phyloP scores from a whole-genome alignment of 2,113 vertebrate genomes.

The Noturus placidus region DNA sequence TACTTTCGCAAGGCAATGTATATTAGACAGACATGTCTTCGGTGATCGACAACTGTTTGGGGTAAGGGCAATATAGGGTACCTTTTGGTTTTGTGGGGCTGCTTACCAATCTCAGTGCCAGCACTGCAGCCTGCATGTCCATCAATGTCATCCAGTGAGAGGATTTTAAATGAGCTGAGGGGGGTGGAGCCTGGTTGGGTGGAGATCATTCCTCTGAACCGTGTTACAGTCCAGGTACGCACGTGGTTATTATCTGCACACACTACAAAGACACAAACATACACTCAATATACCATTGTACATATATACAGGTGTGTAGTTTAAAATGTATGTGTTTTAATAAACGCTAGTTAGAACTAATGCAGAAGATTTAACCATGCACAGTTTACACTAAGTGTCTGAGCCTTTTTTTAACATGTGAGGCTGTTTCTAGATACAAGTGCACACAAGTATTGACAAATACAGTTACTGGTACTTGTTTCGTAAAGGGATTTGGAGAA shows the following conservation, averaged over 20 bases:
- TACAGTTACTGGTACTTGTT: not conserved
- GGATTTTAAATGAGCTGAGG: slow-evolving; percentile 87
- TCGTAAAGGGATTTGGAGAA: too few relatives aligned
- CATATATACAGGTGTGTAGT: not conserved
- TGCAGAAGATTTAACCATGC: slow-evolving; percentile 3
- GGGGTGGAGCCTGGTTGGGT: slow-evolving; percentile 90
- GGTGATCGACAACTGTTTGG: not conserved
- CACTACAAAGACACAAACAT: slow-evolving; percentile 65
- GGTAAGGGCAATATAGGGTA: not conserved
- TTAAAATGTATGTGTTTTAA: not conserved
- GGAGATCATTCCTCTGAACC: slow-evolving; percentile 92
- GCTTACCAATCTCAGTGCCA: slow-evolving; percentile 81
- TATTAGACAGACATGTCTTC: not conserved
- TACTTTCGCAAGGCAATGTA: too few relatives aligned
- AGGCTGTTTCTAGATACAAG: not conserved
- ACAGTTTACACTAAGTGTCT: not conserved
- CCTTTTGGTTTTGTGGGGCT: not conserved
- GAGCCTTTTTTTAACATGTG: not conserved
- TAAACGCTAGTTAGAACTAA: not conserved
- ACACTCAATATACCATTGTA: not conserved
- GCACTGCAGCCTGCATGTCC: slow-evolving; percentile 81
- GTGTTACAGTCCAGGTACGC: slow-evolving; percentile 88
- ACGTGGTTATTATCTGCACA: slow-evolving; percentile 93
- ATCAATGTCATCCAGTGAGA: slow-evolving; percentile 81
- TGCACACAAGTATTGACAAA: not conserved